These are phyloP conservation scores for Eurois occulta DNA, from an alignment of 2,888 invertebrate genomes.

Conservation along the genomic window DNA sequence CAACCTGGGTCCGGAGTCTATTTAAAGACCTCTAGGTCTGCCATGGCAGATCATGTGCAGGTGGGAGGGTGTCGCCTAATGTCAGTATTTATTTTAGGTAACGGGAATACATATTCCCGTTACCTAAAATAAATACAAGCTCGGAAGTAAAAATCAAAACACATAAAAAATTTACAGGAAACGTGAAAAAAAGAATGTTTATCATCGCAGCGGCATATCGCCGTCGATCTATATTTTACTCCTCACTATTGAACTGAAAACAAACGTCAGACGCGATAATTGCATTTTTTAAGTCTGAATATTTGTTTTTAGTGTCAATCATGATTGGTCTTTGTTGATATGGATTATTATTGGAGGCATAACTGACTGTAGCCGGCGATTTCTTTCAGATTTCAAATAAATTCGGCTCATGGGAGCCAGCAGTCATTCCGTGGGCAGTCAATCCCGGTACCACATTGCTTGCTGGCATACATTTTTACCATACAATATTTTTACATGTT, in stretches of 20 bases:
- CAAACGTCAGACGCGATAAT: constrained; percentile 25
- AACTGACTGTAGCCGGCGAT: background rate
- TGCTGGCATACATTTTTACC: background rate
- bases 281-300: constrained; percentile 25
- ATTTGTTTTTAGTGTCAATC: constrained; percentile 27
- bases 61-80: no score
- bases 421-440: background rate
- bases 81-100: no score
- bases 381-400: background rate
- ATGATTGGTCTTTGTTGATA: constrained; percentile 5
- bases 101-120: background rate
- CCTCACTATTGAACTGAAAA: constrained; percentile 24
- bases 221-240: background rate
- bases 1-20: no score
- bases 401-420: background rate
- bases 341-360: constrained; percentile 17
- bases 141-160: constrained; percentile 8
- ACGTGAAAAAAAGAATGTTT: background rate
- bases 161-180: background rate
- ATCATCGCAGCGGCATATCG: background rate
- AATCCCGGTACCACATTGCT: background rate
- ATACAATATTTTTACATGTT: background rate
- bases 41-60: no score
- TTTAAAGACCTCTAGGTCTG: no score
- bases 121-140: background rate